Conservation (phyloP, 2,113 vertebrate species). For the Scophthalmus maximus region DNA sequence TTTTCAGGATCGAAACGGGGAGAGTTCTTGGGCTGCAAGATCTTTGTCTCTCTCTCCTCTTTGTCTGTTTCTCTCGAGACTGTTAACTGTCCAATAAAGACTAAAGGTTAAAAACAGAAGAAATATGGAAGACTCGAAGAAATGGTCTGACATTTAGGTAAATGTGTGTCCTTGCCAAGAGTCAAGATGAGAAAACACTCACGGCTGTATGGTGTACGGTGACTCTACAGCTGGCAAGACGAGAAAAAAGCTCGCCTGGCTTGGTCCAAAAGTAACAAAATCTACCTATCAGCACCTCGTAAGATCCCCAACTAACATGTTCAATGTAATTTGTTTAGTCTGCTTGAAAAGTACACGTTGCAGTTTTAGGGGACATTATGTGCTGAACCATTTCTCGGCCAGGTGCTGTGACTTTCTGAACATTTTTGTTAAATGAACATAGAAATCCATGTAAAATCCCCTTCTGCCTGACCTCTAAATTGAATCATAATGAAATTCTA, state of each 20-base stretch:
- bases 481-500: conserved; percentile 14
- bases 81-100: neutral
- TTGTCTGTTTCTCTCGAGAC: neutral
- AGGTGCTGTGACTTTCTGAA: neutral
- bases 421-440: neutral
- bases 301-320: neutral
- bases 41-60: neutral
- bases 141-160: neutral
- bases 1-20: neutral
- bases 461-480: conserved; percentile 4
- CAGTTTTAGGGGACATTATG: neutral
- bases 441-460: neutral
- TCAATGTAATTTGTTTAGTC: neutral
- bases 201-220: neutral
- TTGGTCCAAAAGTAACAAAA: neutral
- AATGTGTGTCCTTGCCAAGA: neutral
- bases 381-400: neutral
- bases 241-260: neutral
- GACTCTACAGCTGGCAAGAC: neutral
- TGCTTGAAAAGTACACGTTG: neutral
- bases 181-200: neutral
- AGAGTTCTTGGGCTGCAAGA: too few species aligned
- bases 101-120: neutral
- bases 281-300: neutral
- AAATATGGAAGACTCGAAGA: neutral